These are phyloP conservation scores for Burhinus bistriatus DNA, from an alignment of 2,113 vertebrate genomes.

Conservation along the genomic window DNA sequence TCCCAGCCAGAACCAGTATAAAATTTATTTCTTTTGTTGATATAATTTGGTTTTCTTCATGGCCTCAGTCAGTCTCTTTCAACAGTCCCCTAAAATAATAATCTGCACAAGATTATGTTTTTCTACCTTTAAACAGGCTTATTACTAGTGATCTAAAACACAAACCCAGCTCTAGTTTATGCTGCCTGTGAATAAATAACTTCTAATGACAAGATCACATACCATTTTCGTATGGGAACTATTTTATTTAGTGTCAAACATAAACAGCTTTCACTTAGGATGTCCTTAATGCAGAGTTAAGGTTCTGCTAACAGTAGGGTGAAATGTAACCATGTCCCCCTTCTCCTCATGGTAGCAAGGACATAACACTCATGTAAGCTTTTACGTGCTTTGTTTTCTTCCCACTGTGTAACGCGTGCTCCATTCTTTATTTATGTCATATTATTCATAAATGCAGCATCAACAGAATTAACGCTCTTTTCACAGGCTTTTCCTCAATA, in stretches of 20 bases:
- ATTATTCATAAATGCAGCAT: neutral
- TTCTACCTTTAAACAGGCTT: neutral
- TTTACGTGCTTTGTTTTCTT: neutral
- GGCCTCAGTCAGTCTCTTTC: neutral
- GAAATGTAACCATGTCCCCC: neutral
- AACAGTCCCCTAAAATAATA: neutral
- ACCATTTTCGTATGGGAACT: neutral
- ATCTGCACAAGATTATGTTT: neutral
- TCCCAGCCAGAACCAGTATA: neutral
- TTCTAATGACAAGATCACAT: neutral
- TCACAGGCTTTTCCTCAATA: neutral
- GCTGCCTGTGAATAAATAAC: neutral
- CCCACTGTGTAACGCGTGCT: neutral
- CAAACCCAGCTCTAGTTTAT: neutral
- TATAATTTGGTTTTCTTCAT: neutral
- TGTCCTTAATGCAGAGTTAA: neutral
- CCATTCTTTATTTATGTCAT: neutral
- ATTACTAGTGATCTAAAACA: neutral
- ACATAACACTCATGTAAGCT: rapidly evolving
- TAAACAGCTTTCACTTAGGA: neutral
- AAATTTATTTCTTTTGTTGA: neutral
- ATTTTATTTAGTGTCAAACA: neutral
- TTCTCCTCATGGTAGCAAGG: neutral
- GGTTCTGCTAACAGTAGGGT: neutral
- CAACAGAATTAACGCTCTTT: neutral